Percentiles rank a stretch among this genome's conserved stretches.
Evolutionary conservation across 2,888 invertebrate species (phyloP).

Genomic region (Euproctis similis): DNA sequence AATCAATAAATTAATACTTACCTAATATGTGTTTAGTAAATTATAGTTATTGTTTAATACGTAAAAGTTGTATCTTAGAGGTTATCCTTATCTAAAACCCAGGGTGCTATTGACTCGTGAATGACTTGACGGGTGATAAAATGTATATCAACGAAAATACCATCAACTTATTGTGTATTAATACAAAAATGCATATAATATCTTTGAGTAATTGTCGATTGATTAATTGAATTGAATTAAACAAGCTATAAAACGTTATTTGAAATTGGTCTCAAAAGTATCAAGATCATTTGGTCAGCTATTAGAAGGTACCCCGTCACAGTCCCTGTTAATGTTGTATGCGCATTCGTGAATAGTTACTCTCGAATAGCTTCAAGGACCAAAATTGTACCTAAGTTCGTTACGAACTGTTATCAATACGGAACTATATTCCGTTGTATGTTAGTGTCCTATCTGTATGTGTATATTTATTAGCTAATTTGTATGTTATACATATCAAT

Average conservation of each 20-base stretch:
- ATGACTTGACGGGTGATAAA: slow-evolving; percentile 8
- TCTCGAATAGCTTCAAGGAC: slow-evolving; percentile 24
- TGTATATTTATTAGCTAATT: slow-evolving; percentile 18
- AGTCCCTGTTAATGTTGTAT: not conserved
- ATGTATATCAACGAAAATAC: too few relatives aligned
- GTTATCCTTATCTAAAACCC: slow-evolving; percentile 29
- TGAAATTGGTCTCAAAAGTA: too few relatives aligned
- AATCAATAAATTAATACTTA: too few relatives aligned
- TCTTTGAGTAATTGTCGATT: too few relatives aligned
- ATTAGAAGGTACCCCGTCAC: not conserved
- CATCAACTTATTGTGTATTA: too few relatives aligned
- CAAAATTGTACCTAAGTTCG: slow-evolving; percentile 29
- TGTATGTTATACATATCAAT: slow-evolving; percentile 42
- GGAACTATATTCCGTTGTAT: too few relatives aligned
- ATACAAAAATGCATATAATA: too few relatives aligned
- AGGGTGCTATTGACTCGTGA: slow-evolving; percentile 53
- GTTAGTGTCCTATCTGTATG: slow-evolving; percentile 15
- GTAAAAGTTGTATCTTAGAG: slow-evolving; percentile 23
- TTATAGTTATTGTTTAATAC: slow-evolving; percentile 26
- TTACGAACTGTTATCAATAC: too few relatives aligned
- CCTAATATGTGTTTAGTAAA: slow-evolving; percentile 22
- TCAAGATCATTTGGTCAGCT: too few relatives aligned
- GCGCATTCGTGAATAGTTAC: slow-evolving; percentile 2
- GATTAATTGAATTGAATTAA: too few relatives aligned
- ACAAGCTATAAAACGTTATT: too few relatives aligned